phyloP scores from a whole-genome alignment of 2,113 vertebrate species.

The Siphamia tubifer region DNA sequence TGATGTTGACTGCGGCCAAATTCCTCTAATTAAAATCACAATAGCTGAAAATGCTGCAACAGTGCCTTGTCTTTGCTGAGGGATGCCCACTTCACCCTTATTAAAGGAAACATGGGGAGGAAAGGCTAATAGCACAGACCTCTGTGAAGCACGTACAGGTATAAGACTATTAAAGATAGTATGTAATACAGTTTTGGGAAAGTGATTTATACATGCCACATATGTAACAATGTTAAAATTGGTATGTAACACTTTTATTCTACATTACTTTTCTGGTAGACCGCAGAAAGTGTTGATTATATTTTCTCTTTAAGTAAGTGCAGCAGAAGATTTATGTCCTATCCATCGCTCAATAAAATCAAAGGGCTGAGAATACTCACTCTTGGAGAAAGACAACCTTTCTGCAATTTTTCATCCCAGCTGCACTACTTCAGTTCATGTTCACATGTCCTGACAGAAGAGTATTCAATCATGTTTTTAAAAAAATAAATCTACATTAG shows the following conservation, averaged over 20 bases:
- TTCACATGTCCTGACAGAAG: conserved; percentile 1
- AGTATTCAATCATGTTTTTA: conserved; percentile 16
- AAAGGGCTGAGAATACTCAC: conserved; percentile 21
- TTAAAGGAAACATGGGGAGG: conserved; percentile 40
- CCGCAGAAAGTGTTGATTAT: conserved; percentile 6
- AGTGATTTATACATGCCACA: conserved; percentile 14
- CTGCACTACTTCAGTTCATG: conserved; percentile 1
- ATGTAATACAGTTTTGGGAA: conserved; percentile 23
- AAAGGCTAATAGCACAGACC: conserved; percentile 53
- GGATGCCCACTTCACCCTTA: conserved; percentile 47
- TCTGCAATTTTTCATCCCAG: conserved; percentile 37
- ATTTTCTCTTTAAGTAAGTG: conserved; percentile 30
- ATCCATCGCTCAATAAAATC: conserved; percentile 33
- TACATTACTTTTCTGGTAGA: not conserved
- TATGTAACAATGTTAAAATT: not conserved
- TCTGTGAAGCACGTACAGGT: conserved; percentile 30
- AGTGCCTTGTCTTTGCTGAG: conserved; percentile 32
- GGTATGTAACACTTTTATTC: not conserved
- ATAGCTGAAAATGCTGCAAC: conserved; percentile 39
- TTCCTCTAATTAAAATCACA: conserved; percentile 71
- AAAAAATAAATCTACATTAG: conserved; percentile 34
- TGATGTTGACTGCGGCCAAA: conserved; percentile 52
- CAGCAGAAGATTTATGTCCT: conserved; percentile 36
- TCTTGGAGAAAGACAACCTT: conserved; percentile 29
- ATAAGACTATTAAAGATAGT: conserved; percentile 52